Evolutionary conservation across 1,140 invertebrate genomes (phyloP).

Genomic region (Pentalonia nigronervosa): DNA sequence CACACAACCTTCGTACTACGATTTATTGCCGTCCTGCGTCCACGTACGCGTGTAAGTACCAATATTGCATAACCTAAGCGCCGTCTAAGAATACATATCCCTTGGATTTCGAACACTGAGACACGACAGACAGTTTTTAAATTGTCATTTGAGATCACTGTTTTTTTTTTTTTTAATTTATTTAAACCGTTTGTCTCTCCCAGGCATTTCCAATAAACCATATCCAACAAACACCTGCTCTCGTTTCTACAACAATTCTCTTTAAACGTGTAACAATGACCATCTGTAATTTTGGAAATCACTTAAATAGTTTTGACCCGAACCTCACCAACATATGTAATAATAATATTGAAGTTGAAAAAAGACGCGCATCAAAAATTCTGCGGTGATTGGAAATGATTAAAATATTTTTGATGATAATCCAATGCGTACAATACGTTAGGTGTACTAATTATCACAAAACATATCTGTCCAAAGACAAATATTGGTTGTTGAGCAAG

Average conservation of each 20-base stretch:
- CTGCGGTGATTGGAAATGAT: neutral
- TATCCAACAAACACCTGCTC: neutral
- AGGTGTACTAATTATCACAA: too few species aligned
- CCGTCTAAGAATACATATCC: neutral
- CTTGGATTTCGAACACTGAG: neutral
- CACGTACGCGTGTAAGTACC: neutral
- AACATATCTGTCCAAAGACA: too few species aligned
- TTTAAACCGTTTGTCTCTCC: neutral
- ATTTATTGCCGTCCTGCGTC: neutral
- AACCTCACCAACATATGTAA: neutral
- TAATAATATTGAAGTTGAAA: neutral
- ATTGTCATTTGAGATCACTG: neutral
- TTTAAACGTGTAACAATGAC: neutral
- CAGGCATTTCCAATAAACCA: neutral
- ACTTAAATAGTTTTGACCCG: neutral
- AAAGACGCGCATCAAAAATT: neutral
- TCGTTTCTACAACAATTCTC: neutral
- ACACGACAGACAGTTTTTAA: neutral
- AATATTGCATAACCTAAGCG: neutral
- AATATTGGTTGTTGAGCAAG: too few species aligned
- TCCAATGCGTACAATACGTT: neutral
- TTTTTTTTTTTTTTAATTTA: neutral
- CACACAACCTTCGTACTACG: neutral
- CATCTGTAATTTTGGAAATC: neutral
- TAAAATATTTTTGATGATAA: neutral